Percentiles rank a stretch among this genome's conserved stretches.
Conservation (phyloP, 37 sponge, comb jelly and placozoan genomes). For the Axinella damicornis region DNA sequence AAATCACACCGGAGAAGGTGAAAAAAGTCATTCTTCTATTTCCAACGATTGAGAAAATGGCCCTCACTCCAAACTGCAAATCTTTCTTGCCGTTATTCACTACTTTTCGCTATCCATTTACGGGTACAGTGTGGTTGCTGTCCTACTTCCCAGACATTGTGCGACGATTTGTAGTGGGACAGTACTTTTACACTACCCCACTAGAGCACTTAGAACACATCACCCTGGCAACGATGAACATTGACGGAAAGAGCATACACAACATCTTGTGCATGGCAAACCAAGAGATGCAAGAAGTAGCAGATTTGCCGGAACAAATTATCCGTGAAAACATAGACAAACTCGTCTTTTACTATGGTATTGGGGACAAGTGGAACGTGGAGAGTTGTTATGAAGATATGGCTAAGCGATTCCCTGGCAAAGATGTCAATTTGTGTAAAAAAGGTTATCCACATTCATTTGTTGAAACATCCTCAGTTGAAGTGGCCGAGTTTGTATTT, state of each 20-base stretch:
- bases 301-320: slow-evolving; percentile 19
- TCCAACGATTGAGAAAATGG: slow-evolving; percentile 82
- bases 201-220: slow-evolving; percentile 29
- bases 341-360: slow-evolving; percentile 77
- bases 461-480: slow-evolving; percentile 52
- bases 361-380: slow-evolving; percentile 63
- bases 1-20: slow-evolving; percentile 37
- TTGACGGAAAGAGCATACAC: slow-evolving; percentile 38
- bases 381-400: slow-evolving; percentile 32
- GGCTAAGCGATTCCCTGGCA: slow-evolving; percentile 55
- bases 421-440: slow-evolving; percentile 51
- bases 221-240: slow-evolving; percentile 26
- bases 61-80: slow-evolving; percentile 47
- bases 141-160: slow-evolving; percentile 10
- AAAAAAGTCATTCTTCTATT: slow-evolving; percentile 67
- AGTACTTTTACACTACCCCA: slow-evolving; percentile 39
- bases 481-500: slow-evolving; percentile 69
- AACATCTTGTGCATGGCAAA: slow-evolving; percentile 67
- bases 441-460: slow-evolving; percentile 66
- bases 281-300: slow-evolving; percentile 73
- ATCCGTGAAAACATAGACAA: slow-evolving; percentile 44
- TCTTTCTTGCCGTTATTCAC: slow-evolving; percentile 32
- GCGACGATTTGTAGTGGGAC: background rate
- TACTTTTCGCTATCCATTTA: slow-evolving; percentile 25
- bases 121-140: slow-evolving; percentile 19